Base-by-base conservation (phyloP, 2,888 invertebrate genomes). In the Aphodius sticticus region DNA sequence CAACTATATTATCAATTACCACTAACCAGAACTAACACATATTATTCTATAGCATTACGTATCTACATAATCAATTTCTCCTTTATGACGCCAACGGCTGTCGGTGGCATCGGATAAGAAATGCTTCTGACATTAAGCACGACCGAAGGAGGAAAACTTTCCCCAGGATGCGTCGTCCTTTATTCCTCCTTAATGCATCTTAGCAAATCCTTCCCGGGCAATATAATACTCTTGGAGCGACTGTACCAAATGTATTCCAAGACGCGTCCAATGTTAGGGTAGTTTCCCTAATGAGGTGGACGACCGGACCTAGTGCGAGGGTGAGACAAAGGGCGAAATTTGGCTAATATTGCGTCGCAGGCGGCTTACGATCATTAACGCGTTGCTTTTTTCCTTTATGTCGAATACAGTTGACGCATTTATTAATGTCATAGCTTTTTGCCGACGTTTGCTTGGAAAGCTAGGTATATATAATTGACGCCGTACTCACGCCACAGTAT, bases 291-390 rank as follows among this genome's bases (percentile, higher is more conserved):
- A 83, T 83, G 82, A 83, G 79, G 78, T 53, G 53, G 16, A 38
- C 26, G 78, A 26, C 16, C 69, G 72, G 26, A 16, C 37, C 35
- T 9, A 12, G 16, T 12, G 9, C 53, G 83, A 83, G 83, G 84
- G 84, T 80, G 83, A 84, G 84, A 84, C 83, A 83, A 84, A 84
- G 82, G 83, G 77, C 81, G 77, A 84, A 84, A 85, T 85, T 85
- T 85, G 82, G 84, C 84, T 84, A 85, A 85, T 85, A 84, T 83
- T 76, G 53, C 53, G 9, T 53, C 53, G 53, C 53, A 53, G 12
- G 53, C 53, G 53, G 53, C 53, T 74, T 74, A 26, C 7, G 76
- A 69, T 76, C 69, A 15, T 69, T 37, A 53, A 53, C 53, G 53
- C 53, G 53, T 53, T 53, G 53, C 53, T 53, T 53, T 53, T 53